A percentile compares a stretch with the other conserved stretches of the same genome.
Evolutionary conservation across 2,113 vertebrate genomes (phyloP).

Genomic region (Hippolais icterina): DNA sequence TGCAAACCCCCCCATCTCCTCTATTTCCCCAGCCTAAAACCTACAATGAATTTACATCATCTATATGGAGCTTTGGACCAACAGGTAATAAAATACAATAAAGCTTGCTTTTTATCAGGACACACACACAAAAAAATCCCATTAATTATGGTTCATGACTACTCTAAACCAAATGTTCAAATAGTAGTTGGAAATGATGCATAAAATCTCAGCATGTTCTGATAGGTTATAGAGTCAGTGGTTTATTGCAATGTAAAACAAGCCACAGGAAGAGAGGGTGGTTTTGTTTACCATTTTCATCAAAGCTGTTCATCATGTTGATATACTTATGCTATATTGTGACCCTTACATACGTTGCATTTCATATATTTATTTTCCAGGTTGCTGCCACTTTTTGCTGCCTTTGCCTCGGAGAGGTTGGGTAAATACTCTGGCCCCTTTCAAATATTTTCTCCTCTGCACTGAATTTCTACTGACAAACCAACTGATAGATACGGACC

Average conservation of each 20-base stretch:
- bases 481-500: not conserved
- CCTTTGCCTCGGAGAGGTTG: not conserved
- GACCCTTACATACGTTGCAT: slow-evolving; percentile 18
- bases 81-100: slow-evolving; percentile 55
- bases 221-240: slow-evolving; percentile 62
- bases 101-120: slow-evolving; percentile 35
- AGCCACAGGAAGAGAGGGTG: slow-evolving; percentile 56
- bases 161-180: slow-evolving; percentile 64
- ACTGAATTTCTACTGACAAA: not conserved
- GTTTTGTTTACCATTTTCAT: slow-evolving; percentile 56
- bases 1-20: not conserved
- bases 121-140: slow-evolving; percentile 18
- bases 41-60: slow-evolving; percentile 22
- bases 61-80: slow-evolving; percentile 16
- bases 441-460: not conserved
- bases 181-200: slow-evolving; percentile 40
- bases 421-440: not conserved
- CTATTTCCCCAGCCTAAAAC: not conserved
- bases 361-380: slow-evolving; percentile 58
- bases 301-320: slow-evolving; percentile 47
- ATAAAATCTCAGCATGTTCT: slow-evolving; percentile 57
- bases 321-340: slow-evolving; percentile 17
- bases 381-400: slow-evolving; percentile 39
- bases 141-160: slow-evolving; percentile 56
- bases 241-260: slow-evolving; percentile 53